Percentiles rank a stretch among this genome's conserved stretches.
Conservation (phyloP, 1,140 invertebrate genomes). For the Drosophila pseudoobscura region DNA sequence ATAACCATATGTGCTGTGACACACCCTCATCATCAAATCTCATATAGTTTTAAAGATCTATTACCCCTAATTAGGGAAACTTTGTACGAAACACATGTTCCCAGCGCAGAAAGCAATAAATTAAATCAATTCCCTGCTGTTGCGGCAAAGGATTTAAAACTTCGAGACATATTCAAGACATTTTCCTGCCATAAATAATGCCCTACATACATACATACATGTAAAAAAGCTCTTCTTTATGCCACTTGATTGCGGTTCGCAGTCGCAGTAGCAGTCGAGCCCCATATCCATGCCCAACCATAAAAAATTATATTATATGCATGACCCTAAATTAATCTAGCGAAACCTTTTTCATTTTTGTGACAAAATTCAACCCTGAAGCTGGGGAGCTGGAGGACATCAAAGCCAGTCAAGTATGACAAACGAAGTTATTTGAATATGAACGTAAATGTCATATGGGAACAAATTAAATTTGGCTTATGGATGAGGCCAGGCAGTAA, state of each 20-base stretch:
- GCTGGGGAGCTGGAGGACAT: slow-evolving; percentile 41
- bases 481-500: slow-evolving; percentile 32
- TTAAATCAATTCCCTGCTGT: slow-evolving; percentile 44
- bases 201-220: slow-evolving; percentile 22
- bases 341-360: slow-evolving; percentile 67
- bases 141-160: slow-evolving; percentile 48
- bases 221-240: slow-evolving; percentile 46
- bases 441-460: slow-evolving; percentile 70
- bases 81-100: slow-evolving; percentile 55
- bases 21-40: slow-evolving; percentile 16
- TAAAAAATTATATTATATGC: slow-evolving; percentile 82
- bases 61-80: slow-evolving; percentile 55
- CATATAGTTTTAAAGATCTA: slow-evolving; percentile 44
- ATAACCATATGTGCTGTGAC: not conserved
- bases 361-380: slow-evolving; percentile 35
- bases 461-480: slow-evolving; percentile 78
- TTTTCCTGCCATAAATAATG: slow-evolving; percentile 65
- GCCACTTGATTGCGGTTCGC: slow-evolving; percentile 60
- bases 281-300: slow-evolving; percentile 11
- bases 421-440: slow-evolving; percentile 78
- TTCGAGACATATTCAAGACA: slow-evolving; percentile 40
- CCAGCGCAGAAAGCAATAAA: slow-evolving; percentile 54
- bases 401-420: slow-evolving; percentile 75
- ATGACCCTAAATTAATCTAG: slow-evolving; percentile 82
- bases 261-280: not conserved